Evolutionary conservation across 2,888 invertebrate species (phyloP).

Genomic region (Trichopria drosophilae): DNA sequence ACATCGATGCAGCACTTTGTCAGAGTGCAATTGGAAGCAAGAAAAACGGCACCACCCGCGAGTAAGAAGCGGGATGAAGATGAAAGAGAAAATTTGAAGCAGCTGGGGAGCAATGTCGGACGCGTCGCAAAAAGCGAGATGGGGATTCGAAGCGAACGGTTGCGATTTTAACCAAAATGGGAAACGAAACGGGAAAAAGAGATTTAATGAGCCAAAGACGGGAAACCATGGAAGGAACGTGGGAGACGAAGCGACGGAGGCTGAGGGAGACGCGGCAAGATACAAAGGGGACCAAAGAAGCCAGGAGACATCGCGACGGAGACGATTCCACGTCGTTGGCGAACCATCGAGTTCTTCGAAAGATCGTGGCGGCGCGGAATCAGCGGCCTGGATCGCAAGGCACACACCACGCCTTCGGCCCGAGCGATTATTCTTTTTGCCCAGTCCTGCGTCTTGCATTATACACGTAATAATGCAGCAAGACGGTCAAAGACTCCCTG

Average conservation of each 20-base stretch:
- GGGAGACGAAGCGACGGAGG: background rate
- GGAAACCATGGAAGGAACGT: background rate
- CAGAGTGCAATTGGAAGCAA: too few species aligned
- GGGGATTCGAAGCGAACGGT: too few species aligned
- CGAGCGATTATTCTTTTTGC: constrained; percentile 34
- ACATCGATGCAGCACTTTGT: too few species aligned
- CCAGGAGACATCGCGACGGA: constrained; percentile 14
- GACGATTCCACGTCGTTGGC: constrained; percentile 18
- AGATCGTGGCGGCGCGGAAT: constrained; percentile 17
- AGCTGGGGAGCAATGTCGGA: too few species aligned
- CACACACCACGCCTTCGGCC: constrained; percentile 29
- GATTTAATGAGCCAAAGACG: too few species aligned
- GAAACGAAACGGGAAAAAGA: too few species aligned
- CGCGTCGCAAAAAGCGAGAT: too few species aligned
- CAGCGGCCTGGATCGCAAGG: constrained; percentile 23
- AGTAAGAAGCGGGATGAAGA: too few species aligned
- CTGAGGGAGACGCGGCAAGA: constrained; percentile 12
- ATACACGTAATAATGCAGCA: constrained; percentile 32
- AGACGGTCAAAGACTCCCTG: constrained; percentile 16
- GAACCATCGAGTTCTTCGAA: constrained; percentile 34
- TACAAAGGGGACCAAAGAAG: constrained; percentile 26
- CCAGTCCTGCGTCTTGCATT: constrained; percentile 25
- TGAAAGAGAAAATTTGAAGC: too few species aligned
- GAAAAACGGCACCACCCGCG: too few species aligned
- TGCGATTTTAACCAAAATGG: too few species aligned